These are phyloP conservation scores for Lytechinus variegatus DNA, from an alignment of 35 echinoderm and acorn worm genomes.

Conservation along the genomic window DNA sequence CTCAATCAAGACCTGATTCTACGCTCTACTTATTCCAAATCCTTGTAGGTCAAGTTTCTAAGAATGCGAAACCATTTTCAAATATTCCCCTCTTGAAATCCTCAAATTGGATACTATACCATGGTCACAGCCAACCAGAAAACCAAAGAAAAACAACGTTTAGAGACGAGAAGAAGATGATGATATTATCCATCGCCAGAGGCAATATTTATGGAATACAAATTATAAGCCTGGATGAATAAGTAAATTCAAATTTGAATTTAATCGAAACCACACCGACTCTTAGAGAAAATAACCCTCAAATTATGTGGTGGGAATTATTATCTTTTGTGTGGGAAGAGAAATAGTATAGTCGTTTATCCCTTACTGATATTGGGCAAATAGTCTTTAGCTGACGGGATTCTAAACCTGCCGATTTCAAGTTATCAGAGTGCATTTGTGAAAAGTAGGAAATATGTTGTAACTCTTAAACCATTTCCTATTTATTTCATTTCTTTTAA, in stretches of 20 bases:
- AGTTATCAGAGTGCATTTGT: background rate
- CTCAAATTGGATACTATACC: background rate
- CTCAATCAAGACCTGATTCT: background rate
- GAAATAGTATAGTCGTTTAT: background rate
- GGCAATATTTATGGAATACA: background rate
- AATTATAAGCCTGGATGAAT: background rate
- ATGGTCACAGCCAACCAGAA: background rate
- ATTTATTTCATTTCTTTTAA: background rate
- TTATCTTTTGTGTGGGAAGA: background rate
- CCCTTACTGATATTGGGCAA: background rate
- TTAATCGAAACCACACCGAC: background rate
- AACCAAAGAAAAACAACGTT: background rate
- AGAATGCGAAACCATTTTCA: constrained; percentile 12
- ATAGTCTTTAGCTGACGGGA: background rate
- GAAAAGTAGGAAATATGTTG: background rate
- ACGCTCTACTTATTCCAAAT: background rate
- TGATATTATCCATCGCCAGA: background rate
- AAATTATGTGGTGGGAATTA: background rate
- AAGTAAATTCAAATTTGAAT: background rate
- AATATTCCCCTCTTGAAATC: background rate
- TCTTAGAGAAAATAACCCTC: background rate
- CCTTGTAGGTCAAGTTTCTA: background rate
- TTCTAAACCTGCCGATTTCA: background rate
- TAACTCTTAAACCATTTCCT: background rate
- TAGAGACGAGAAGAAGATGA: background rate